phyloP scores from a whole-genome alignment of 1,140 invertebrate genomes.

The Polyergus mexicanus region DNA sequence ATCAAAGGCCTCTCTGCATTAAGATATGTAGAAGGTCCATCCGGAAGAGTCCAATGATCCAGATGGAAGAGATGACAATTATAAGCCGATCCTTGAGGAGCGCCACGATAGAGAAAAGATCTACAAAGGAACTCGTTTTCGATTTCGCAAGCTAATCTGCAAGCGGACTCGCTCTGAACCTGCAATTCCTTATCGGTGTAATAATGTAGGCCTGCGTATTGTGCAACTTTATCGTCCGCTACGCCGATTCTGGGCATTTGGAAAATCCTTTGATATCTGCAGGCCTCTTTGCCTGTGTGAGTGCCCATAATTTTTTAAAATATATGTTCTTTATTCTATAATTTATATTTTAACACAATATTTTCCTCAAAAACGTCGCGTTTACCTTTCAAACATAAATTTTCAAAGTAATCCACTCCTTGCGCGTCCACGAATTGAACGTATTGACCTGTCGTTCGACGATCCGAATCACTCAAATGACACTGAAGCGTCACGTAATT shows the following conservation, averaged over 20 bases:
- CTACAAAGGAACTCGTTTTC: constrained; percentile 97
- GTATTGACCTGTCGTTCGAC: constrained; percentile 93
- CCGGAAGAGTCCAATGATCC: constrained; percentile 96
- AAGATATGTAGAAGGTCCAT: constrained; percentile 95
- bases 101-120: constrained; percentile 94
- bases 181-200: constrained; percentile 96
- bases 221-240: constrained; percentile 95
- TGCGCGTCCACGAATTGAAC: constrained; percentile 95
- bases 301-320: neutral
- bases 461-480: constrained; percentile 95
- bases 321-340: neutral
- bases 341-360: neutral
- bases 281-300: constrained; percentile 90
- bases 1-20: constrained; percentile 95
- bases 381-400: constrained; percentile 95
- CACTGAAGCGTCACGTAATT: constrained; percentile 97
- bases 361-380: neutral
- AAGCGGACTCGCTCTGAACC: constrained; percentile 94
- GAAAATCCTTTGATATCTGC: constrained; percentile 92
- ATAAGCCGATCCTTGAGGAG: constrained; percentile 91
- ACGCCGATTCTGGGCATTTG: constrained; percentile 94
- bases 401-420: constrained; percentile 98
- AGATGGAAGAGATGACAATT: constrained; percentile 97
- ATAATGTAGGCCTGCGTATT: constrained; percentile 96
- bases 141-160: constrained; percentile 95